Percentiles rank a stretch among this genome's conserved stretches.
Conservation (phyloP, 1,140 invertebrate genomes). For the Probaryconus sp. region DNA sequence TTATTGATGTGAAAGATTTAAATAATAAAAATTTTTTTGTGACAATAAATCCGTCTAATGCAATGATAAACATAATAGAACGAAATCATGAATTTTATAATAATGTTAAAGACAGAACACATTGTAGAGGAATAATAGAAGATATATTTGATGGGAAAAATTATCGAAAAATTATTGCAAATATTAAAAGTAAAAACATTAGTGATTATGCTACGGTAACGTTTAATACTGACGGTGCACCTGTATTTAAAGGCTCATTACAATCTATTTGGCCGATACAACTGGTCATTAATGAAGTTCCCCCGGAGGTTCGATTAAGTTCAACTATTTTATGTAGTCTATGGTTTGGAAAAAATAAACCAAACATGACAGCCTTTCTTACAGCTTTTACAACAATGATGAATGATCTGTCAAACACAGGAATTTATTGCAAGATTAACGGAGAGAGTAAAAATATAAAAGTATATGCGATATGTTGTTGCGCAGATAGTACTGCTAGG, state of each 20-base stretch:
- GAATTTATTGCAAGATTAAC: slow-evolving; percentile 18
- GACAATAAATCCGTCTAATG: slow-evolving; percentile 18
- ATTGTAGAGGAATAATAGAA: background rate
- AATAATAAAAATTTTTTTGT: slow-evolving; percentile 28
- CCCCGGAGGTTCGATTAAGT: background rate
- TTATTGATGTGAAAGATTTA: slow-evolving; percentile 15
- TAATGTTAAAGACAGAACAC: background rate
- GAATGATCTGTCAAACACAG: slow-evolving; percentile 13
- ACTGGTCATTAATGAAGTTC: slow-evolving; percentile 41
- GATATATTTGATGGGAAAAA: slow-evolving; percentile 12
- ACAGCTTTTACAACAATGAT: slow-evolving; percentile 21
- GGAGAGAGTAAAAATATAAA: background rate
- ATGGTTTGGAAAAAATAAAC: slow-evolving; percentile 28
- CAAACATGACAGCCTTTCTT: slow-evolving; percentile 26
- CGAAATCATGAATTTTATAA: slow-evolving; percentile 13
- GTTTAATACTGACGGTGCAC: slow-evolving; percentile 33
- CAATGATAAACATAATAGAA: slow-evolving; percentile 17
- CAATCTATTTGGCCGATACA: slow-evolving; percentile 36
- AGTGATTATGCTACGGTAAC: slow-evolving; percentile 10
- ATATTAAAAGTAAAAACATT: too few species aligned
- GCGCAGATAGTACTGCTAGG: slow-evolving; percentile 23
- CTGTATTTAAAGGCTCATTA: slow-evolving; percentile 8
- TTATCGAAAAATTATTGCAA: slow-evolving; percentile 2
- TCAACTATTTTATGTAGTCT: slow-evolving; percentile 17
- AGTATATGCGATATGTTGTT: slow-evolving; percentile 18